These are phyloP conservation scores for Chaenocephalus aceratus DNA, from an alignment of 2,113 vertebrate genomes.

Conservation along the genomic window DNA sequence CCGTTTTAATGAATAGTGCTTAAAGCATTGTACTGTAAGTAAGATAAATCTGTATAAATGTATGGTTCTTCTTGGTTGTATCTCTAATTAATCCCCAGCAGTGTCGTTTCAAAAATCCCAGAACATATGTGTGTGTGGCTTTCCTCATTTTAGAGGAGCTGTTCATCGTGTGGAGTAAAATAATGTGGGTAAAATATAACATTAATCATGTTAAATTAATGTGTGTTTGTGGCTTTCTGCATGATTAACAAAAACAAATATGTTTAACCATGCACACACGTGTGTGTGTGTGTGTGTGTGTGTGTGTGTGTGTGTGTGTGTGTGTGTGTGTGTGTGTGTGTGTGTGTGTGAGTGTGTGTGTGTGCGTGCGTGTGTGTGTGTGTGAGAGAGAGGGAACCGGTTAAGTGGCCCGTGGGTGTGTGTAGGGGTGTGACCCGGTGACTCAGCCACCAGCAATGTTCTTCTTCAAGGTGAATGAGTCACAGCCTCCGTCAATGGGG, in stretches of 20 bases:
- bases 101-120: neutral
- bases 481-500: constrained; percentile 53
- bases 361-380: neutral
- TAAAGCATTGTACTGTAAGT: too few species aligned
- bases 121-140: neutral
- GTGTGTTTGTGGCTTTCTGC: neutral
- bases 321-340: neutral
- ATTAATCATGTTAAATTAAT: neutral
- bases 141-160: neutral
- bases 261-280: too few species aligned
- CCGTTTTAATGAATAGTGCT: neutral
- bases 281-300: neutral
- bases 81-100: neutral
- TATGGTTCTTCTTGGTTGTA: neutral
- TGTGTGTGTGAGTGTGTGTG: neutral
- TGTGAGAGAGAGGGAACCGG: constrained; percentile 63
- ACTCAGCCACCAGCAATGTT: constrained; percentile 83
- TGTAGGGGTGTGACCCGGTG: constrained; percentile 80
- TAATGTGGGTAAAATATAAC: neutral
- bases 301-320: neutral
- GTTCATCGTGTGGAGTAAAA: neutral
- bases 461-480: constrained; percentile 84
- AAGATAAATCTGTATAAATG: neutral
- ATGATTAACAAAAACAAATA: neutral
- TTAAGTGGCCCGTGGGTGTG: constrained; percentile 71